Percentiles rank a stretch among this genome's conserved stretches.
These are phyloP conservation scores for Sturmia bella DNA, from an alignment of 2,888 invertebrate species.

Conservation along the genomic window DNA sequence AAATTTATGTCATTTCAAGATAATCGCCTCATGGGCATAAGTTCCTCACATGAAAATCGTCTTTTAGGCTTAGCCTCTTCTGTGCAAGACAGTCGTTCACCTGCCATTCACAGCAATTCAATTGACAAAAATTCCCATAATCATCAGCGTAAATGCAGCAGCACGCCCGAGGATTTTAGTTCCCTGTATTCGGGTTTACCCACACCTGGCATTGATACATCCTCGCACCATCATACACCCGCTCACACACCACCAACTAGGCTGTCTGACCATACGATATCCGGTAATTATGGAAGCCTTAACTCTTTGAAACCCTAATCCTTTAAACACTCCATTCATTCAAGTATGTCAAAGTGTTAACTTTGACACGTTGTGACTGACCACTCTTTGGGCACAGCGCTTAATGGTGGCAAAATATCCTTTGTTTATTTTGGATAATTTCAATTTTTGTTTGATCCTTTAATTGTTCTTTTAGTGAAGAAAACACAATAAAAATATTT, in stretches of 20 bases:
- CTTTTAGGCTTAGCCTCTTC: constrained; percentile 82
- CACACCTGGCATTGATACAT: constrained; percentile 82
- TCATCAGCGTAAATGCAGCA: constrained; percentile 88
- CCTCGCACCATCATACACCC: constrained; percentile 85
- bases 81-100: constrained; percentile 83
- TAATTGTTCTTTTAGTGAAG: constrained; percentile 33
- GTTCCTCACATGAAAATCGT: constrained; percentile 81
- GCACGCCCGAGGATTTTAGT: constrained; percentile 93
- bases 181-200: constrained; percentile 89
- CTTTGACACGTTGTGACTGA: constrained; percentile 32
- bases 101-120: constrained; percentile 77
- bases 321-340: constrained; percentile 7
- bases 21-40: constrained; percentile 82
- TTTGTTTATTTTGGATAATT: constrained; percentile 54
- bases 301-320: constrained; percentile 58
- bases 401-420: constrained; percentile 9
- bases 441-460: constrained; percentile 37
- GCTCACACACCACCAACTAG: constrained; percentile 87
- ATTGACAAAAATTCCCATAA: constrained; percentile 83
- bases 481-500: too few relatives aligned
- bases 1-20: constrained; percentile 83
- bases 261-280: constrained; percentile 84
- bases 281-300: constrained; percentile 82
- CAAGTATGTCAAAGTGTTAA: constrained; percentile 27
- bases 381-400: neutral